Evolutionary conservation across 2,113 vertebrate genomes (phyloP).

Genomic region (Scalopus aquaticus): DNA sequence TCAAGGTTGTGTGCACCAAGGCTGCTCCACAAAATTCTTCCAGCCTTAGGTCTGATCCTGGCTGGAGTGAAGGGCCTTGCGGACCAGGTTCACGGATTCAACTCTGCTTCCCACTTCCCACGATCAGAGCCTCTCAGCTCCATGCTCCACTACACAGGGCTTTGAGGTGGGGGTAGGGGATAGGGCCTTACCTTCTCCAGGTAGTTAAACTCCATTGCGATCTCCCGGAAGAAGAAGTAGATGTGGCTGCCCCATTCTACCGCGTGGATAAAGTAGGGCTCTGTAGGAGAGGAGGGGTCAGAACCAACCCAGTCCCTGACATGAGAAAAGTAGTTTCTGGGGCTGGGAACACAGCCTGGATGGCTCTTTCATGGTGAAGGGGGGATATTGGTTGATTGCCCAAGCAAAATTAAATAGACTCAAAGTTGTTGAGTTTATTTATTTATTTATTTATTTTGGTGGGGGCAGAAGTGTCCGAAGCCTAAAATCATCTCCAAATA

Average conservation of each 20-base stretch:
- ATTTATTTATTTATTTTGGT: background rate
- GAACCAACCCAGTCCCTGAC: background rate
- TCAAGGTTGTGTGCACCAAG: background rate
- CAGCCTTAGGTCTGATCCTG: background rate
- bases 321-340: background rate
- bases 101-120: background rate
- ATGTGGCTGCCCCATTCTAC: conserved; percentile 96
- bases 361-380: background rate
- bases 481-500: background rate
- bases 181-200: conserved; percentile 92
- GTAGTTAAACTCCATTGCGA: conserved; percentile 99
- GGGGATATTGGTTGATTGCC: background rate
- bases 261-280: conserved; percentile 94
- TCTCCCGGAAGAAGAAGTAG: conserved; percentile 99
- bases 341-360: background rate
- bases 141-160: accelerated
- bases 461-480: background rate
- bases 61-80: background rate
- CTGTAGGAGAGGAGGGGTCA: conserved; percentile 78
- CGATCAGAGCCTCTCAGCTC: background rate
- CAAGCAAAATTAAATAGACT: background rate
- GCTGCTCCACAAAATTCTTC: background rate
- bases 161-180: accelerated
- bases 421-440: background rate
- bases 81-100: background rate